Evolutionary conservation across 2,888 invertebrate species (phyloP), one percentile per base, ranked within the genome.

Genomic region (Leptura quadrifasciata): DNA sequence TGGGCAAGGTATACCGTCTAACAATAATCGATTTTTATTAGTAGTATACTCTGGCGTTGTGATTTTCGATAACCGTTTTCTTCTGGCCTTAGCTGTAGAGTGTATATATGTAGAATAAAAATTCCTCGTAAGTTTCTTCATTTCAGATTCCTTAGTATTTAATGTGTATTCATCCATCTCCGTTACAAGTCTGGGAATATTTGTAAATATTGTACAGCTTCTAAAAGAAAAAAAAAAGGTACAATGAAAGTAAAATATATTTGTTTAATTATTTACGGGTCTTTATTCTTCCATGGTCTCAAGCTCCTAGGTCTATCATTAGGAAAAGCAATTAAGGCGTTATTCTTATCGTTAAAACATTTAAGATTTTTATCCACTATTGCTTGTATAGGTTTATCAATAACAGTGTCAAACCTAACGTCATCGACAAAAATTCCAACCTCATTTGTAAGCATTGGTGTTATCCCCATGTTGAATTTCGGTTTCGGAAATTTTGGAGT

Each of bases 251-350:
- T n/a, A n/a, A n/a, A 47, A 12, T 2, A 15, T 12, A 47, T 10
- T 15, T 15, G 15, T 47, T 8, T 15, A 15, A 47, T 12, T 47
- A 47, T n/a, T 80, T 79, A 85, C 85, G 81, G 82, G 55, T 63
- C 70, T n/a, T 70, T 39, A 47, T 67, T 78, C 73, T 74, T 85
- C 84, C 87, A 88, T 0, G 88, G 88, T 58, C 87, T 81, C 54
- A 89, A 72, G 4, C 82, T 82, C 52, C 78, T 78, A 0, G 86
- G 85, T 72, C 83, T 82, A 72, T 89, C 89, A 75, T 89, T 89
- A 4, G 89, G 89, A 80, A 89, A 89, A n/a, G 89, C 89, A 17
- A 89, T 84, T 12, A 87, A 39, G 10, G 81, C 81, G 21, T 75
- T 73, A 54, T 83, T 80, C 10, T 81, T 77, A 21, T 81, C 79